Percentiles rank a stretch among this genome's conserved stretches.
Conservation (phyloP, 2,797 vertebrate genomes). For the Mastacembelus armatus region DNA sequence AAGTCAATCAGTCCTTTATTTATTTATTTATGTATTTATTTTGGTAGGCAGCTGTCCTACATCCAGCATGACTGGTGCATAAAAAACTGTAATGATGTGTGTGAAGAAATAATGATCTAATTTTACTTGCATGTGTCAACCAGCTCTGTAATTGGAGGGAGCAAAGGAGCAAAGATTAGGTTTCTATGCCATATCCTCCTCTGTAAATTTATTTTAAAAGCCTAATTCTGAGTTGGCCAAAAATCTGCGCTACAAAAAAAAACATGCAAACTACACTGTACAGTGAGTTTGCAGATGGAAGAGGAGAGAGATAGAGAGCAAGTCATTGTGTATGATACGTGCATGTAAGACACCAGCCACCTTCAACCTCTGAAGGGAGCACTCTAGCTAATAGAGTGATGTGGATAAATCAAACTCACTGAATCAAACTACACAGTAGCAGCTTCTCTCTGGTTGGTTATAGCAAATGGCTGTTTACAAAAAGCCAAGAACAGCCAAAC, state of each 20-base stretch:
- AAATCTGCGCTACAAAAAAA: conserved; percentile 17
- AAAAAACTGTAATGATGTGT: conserved; percentile 44
- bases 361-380: too few species aligned
- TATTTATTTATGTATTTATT: conserved; percentile 13
- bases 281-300: too few species aligned
- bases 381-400: too few species aligned
- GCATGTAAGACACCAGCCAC: conserved; percentile 4
- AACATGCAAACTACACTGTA: too few species aligned
- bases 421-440: background rate
- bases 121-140: conserved; percentile 51
- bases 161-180: conserved; percentile 45
- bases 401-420: too few species aligned
- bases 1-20: conserved; percentile 59
- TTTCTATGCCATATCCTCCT: conserved; percentile 41
- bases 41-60: conserved; percentile 53
- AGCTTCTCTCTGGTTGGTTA: background rate
- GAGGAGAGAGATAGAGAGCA: too few species aligned
- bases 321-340: conserved; percentile 1
- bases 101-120: conserved; percentile 52
- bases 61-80: conserved; percentile 34
- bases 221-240: conserved; percentile 28
- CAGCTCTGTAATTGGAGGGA: conserved; percentile 17
- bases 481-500: too few species aligned
- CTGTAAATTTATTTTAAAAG: conserved; percentile 24
- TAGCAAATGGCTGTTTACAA: conserved; percentile 5